A percentile compares a stretch with the other conserved stretches of the same genome.
phyloP scores from a whole-genome alignment of 1,140 invertebrate species.

The Scaptomyza hsui region DNA sequence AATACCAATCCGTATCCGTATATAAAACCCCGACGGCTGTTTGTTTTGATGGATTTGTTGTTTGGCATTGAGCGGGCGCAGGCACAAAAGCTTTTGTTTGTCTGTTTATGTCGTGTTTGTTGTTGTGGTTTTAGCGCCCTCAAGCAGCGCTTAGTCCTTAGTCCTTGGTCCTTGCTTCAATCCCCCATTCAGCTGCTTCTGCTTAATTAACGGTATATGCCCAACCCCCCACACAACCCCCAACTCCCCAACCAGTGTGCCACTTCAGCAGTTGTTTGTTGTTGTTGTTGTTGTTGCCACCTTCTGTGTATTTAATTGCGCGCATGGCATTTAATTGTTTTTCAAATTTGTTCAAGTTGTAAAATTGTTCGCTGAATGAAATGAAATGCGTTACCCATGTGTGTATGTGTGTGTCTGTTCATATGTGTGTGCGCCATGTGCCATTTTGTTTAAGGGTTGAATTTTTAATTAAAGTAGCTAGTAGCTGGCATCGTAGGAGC shows the following conservation, averaged over 20 bases:
- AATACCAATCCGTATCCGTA: constrained; percentile 46
- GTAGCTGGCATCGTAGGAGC: constrained; percentile 57
- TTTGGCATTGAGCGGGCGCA: constrained; percentile 37
- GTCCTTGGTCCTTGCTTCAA: not conserved
- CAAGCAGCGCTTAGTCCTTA: constrained; percentile 24
- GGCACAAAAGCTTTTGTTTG: constrained; percentile 73
- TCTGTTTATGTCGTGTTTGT: constrained; percentile 75
- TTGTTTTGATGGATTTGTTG: constrained; percentile 82
- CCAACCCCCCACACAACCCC: constrained; percentile 29
- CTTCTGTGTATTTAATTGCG: constrained; percentile 82
- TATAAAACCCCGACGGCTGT: constrained; percentile 68
- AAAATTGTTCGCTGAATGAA: constrained; percentile 65
- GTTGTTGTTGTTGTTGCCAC: constrained; percentile 65
- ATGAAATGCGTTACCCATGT: constrained; percentile 34
- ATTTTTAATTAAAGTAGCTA: constrained; percentile 78
- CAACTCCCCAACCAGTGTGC: constrained; percentile 16
- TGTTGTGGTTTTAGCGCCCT: constrained; percentile 58
- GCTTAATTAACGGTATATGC: constrained; percentile 79
- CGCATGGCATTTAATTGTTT: constrained; percentile 83
- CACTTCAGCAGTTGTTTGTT: constrained; percentile 63
- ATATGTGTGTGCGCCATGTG: constrained; percentile 23
- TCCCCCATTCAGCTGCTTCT: constrained; percentile 46
- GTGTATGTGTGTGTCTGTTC: constrained; percentile 13
- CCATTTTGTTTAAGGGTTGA: constrained; percentile 75
- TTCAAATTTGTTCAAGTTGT: constrained; percentile 81